These are phyloP conservation scores for Nineta flava DNA, from an alignment of 2,888 invertebrate genomes.

Conservation along the genomic window DNA sequence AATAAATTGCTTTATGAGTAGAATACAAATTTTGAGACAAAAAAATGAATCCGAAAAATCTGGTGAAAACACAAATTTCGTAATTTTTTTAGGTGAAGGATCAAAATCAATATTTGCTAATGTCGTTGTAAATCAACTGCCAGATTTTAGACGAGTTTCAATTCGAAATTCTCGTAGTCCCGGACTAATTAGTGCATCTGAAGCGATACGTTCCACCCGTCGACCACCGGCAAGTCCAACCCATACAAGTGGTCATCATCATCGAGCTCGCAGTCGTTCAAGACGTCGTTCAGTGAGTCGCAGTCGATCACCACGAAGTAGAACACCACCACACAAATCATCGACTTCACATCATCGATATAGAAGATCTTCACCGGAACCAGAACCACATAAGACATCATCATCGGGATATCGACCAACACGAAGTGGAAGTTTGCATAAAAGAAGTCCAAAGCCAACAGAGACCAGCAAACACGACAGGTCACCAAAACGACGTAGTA, in stretches of 20 bases:
- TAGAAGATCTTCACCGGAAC: not conserved
- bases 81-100: conserved; percentile 1
- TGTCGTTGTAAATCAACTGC: not conserved
- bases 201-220: not conserved
- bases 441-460: not conserved
- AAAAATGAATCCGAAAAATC: too few species aligned
- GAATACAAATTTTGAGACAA: too few species aligned
- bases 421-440: not conserved
- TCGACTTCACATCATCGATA: not conserved
- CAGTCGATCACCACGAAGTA: not conserved
- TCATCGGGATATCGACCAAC: not conserved
- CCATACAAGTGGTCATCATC: not conserved
- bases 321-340: not conserved
- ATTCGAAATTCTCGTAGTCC: not conserved
- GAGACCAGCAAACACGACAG: not conserved
- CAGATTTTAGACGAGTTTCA: not conserved
- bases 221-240: not conserved
- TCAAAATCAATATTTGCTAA: conserved; percentile 2
- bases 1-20: too few species aligned
- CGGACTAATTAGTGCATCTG: not conserved
- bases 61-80: not conserved
- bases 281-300: not conserved
- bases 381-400: not conserved
- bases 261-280: not conserved
- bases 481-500: not conserved